Evolutionary conservation across 2,888 invertebrate genomes (phyloP).

Genomic region (Cinara cedri): DNA sequence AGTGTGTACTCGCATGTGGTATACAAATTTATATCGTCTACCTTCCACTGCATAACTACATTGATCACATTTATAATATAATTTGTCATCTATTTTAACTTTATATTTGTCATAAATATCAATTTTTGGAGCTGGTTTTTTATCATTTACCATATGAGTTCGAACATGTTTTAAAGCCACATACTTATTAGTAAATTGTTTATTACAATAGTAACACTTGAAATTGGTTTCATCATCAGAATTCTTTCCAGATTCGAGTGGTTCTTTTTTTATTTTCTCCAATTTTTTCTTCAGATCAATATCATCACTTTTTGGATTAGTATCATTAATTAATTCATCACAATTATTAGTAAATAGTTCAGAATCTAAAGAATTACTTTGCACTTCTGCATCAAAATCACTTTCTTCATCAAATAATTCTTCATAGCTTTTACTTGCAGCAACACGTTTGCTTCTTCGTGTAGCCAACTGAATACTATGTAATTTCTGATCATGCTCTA

Average conservation of each 20-base stretch:
- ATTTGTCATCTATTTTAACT: conserved; percentile 62
- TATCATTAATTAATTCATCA: not conserved
- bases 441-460: not conserved
- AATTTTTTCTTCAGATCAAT: not conserved
- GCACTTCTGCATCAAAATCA: conserved; percentile 2
- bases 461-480: not conserved
- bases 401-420: conserved; percentile 2
- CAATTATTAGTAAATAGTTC: not conserved
- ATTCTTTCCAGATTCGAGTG: conserved; percentile 31
- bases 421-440: not conserved
- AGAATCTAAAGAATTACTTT: not conserved
- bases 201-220: conserved; percentile 54
- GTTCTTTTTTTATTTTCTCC: not conserved
- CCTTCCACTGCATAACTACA: conserved; percentile 60
- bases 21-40: conserved; percentile 52
- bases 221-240: conserved; percentile 42
- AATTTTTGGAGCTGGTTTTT: conserved; percentile 14
- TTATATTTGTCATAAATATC: conserved; percentile 58
- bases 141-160: conserved; percentile 6
- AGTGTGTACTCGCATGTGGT: conserved; percentile 59
- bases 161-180: conserved; percentile 48
- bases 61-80: conserved; percentile 64
- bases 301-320: not conserved
- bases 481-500: conserved; percentile 7
- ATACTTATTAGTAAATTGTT: conserved; percentile 39